Percentiles rank a stretch among this genome's conserved stretches.
Evolutionary conservation across 2,888 invertebrate genomes (phyloP).

Genomic region (Drosophila neutralis): DNA sequence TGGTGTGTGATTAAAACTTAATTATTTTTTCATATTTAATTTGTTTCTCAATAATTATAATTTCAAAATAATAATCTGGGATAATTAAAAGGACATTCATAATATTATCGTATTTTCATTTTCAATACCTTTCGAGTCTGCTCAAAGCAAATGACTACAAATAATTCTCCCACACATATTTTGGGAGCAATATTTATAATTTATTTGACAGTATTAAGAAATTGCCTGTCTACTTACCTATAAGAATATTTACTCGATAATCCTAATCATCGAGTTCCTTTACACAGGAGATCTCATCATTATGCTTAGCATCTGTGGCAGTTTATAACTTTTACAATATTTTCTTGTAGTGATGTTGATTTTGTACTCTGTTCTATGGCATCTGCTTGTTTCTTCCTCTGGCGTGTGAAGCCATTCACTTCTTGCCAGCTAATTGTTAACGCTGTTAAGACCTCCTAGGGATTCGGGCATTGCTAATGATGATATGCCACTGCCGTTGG

Average conservation of each 20-base stretch:
- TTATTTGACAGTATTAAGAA: background rate
- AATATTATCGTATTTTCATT: background rate
- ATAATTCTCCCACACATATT: background rate
- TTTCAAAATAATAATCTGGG: background rate
- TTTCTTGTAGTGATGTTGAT: background rate
- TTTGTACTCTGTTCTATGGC: constrained; percentile 7
- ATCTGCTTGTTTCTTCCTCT: background rate
- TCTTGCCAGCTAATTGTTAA: constrained; percentile 47
- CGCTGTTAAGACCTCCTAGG: constrained; percentile 70
- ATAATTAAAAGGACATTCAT: background rate
- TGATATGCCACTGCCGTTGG: constrained; percentile 42
- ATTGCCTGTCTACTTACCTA: background rate
- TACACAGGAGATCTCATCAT: background rate
- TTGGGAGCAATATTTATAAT: background rate
- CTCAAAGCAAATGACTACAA: background rate
- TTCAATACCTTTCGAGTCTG: background rate
- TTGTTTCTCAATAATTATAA: background rate
- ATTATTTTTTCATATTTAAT: background rate
- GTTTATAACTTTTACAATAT: background rate
- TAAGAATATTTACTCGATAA: background rate
- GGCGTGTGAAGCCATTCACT: constrained; percentile 49
- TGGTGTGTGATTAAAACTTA: background rate
- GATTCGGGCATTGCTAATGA: constrained; percentile 67
- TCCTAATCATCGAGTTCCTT: background rate
- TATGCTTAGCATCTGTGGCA: background rate